Evolutionary conservation across 1,140 invertebrate species (phyloP).

Genomic region (Pseudomyrmex flavicornis): DNA sequence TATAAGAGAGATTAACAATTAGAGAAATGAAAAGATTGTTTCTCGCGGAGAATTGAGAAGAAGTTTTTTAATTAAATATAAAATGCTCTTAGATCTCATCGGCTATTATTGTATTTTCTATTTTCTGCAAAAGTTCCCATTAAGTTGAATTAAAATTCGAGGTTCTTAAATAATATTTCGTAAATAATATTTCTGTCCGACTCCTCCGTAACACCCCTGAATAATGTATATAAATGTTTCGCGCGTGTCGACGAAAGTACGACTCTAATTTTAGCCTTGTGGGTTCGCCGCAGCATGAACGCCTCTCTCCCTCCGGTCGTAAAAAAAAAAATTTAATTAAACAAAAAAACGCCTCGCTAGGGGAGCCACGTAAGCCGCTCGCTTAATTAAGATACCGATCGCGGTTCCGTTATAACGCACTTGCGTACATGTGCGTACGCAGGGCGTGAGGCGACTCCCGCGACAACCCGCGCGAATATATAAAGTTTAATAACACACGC

Average conservation of each 20-base stretch:
- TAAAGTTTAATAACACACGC: not conserved
- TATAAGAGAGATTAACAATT: too few species aligned
- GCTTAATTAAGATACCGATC: slow-evolving; percentile 59
- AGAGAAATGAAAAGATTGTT: too few species aligned
- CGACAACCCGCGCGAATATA: slow-evolving; percentile 2
- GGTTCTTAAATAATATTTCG: not conserved
- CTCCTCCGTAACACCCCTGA: not conserved
- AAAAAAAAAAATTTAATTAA: slow-evolving; percentile 51
- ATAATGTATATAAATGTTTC: not conserved
- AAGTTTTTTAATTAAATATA: too few species aligned
- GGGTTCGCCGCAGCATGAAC: not conserved
- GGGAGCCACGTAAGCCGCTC: slow-evolving; percentile 4
- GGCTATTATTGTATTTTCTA: too few species aligned
- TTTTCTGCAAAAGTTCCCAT: too few species aligned
- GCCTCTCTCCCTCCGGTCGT: not conserved
- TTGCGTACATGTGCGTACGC: not conserved
- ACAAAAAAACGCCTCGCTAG: slow-evolving; percentile 9
- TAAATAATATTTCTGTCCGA: not conserved
- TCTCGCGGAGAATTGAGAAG: too few species aligned
- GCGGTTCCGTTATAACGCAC: slow-evolving; percentile 5
- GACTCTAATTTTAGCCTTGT: slow-evolving; percentile 35
- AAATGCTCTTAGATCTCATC: too few species aligned
- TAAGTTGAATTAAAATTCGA: too few species aligned
- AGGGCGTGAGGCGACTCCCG: slow-evolving; percentile 10
- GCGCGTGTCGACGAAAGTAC: slow-evolving; percentile 16